Evolutionary conservation across 2,113 vertebrate genomes (phyloP).

Genomic region (western clawed frog (Xenopus tropicalis)): DNA sequence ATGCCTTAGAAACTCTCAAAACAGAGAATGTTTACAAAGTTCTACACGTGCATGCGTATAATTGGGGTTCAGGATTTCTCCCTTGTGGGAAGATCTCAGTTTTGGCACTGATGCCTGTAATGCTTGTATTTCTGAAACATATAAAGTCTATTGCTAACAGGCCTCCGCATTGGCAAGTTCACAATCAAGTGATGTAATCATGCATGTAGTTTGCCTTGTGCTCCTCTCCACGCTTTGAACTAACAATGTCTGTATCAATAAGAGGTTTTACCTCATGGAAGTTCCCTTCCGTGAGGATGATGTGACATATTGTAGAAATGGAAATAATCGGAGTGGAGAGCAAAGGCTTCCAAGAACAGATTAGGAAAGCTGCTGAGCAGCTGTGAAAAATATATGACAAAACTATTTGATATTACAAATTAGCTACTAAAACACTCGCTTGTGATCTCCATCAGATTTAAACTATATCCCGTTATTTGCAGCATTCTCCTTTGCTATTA

Average conservation of each 20-base stretch:
- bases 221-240: constrained; percentile 55
- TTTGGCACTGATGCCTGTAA: neutral
- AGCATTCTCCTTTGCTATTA: neutral
- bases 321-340: constrained; percentile 26
- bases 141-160: constrained; percentile 16
- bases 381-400: constrained; percentile 45
- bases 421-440: constrained; percentile 38
- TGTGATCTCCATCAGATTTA: constrained; percentile 37
- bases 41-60: no score
- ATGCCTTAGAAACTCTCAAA: no score
- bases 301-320: constrained; percentile 36
- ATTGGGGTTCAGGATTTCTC: no score
- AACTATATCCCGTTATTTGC: constrained; percentile 18
- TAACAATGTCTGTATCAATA: constrained; percentile 29
- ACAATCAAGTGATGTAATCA: constrained; percentile 8
- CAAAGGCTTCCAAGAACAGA: constrained; percentile 35
- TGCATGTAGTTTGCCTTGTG: neutral
- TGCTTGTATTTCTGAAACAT: constrained; percentile 9
- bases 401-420: constrained; percentile 43
- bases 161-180: constrained; percentile 12
- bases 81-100: no score
- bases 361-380: constrained; percentile 40
- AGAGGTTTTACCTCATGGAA: constrained; percentile 30
- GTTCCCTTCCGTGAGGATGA: constrained; percentile 21
- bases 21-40: no score